A percentile compares a stretch with the other conserved stretches of the same genome.
Evolutionary conservation across 2,113 vertebrate genomes (phyloP).

Genomic region (Aptenodytes patagonicus): DNA sequence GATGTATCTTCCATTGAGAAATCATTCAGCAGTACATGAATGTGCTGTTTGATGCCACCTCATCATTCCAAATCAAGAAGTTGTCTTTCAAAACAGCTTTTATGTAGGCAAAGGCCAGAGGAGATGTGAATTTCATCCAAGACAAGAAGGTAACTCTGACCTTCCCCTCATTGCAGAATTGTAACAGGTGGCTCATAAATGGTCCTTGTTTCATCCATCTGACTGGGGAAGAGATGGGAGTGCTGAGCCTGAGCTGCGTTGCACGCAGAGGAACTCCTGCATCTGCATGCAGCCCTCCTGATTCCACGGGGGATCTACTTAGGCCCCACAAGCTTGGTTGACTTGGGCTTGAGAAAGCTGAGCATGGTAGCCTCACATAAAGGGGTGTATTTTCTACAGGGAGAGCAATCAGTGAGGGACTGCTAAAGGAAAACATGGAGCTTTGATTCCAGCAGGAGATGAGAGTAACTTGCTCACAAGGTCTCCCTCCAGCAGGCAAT

Average conservation of each 20-base stretch:
- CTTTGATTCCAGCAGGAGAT: background rate
- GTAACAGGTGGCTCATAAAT: background rate
- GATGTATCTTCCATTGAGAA: background rate
- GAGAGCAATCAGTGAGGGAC: background rate
- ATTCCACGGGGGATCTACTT: background rate
- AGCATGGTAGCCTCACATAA: background rate
- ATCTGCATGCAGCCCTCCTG: background rate
- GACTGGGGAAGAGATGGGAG: background rate
- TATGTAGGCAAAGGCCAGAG: background rate
- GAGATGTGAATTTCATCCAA: background rate
- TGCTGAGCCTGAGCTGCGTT: background rate
- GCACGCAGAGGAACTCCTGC: background rate
- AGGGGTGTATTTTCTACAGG: background rate
- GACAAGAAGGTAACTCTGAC: background rate
- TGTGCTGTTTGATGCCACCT: background rate
- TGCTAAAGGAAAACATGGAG: background rate
- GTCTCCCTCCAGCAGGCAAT: constrained; percentile 31
- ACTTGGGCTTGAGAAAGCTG: background rate
- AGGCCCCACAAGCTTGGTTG: background rate
- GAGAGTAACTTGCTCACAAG: background rate
- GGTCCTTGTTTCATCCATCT: background rate
- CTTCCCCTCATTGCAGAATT: background rate
- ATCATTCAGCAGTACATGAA: background rate
- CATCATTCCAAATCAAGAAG: background rate
- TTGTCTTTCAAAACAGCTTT: background rate